Evolutionary conservation across 2,113 vertebrate species (phyloP).

Genomic region (Engystomops pustulosus): DNA sequence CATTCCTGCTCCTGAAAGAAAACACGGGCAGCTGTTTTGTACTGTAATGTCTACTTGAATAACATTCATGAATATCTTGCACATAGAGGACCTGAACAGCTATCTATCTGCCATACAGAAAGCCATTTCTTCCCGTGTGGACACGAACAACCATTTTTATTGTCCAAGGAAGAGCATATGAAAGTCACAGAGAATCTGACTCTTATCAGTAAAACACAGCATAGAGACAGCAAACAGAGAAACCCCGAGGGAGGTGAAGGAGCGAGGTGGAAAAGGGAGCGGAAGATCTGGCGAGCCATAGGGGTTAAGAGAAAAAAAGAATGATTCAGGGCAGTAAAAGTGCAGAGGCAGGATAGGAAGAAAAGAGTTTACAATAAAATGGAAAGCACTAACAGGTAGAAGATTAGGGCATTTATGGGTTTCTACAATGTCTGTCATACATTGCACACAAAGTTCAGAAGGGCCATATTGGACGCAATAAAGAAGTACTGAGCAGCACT

Average conservation of each 20-base stretch:
- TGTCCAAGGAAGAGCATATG: constrained; percentile 54
- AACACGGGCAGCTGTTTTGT: background rate
- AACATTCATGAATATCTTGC: background rate
- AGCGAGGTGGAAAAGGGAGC: constrained; percentile 10
- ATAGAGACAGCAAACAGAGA: constrained; percentile 45
- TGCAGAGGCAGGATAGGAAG: constrained; percentile 4
- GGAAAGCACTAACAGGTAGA: background rate
- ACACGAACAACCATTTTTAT: constrained; percentile 43
- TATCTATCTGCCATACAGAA: constrained; percentile 20
- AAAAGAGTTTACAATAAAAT: background rate
- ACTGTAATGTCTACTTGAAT: constrained; percentile 4
- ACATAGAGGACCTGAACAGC: constrained; percentile 12
- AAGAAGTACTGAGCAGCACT: too few relatives aligned
- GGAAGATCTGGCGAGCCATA: constrained; percentile 7
- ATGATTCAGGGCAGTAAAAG: background rate
- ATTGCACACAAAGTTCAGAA: too few relatives aligned
- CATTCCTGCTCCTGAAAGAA: background rate
- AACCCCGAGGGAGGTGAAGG: constrained; percentile 26
- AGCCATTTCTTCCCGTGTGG: constrained; percentile 19
- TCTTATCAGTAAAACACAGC: constrained; percentile 47
- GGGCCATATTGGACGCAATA: too few relatives aligned
- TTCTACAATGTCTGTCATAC: too few relatives aligned
- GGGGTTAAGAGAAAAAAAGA: constrained; percentile 29
- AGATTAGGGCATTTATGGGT: background rate
- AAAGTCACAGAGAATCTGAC: constrained; percentile 48